Percentiles rank a stretch among this genome's conserved stretches.
phyloP scores from a whole-genome alignment of 1,140 invertebrate species.

The Monochamus saltuarius region DNA sequence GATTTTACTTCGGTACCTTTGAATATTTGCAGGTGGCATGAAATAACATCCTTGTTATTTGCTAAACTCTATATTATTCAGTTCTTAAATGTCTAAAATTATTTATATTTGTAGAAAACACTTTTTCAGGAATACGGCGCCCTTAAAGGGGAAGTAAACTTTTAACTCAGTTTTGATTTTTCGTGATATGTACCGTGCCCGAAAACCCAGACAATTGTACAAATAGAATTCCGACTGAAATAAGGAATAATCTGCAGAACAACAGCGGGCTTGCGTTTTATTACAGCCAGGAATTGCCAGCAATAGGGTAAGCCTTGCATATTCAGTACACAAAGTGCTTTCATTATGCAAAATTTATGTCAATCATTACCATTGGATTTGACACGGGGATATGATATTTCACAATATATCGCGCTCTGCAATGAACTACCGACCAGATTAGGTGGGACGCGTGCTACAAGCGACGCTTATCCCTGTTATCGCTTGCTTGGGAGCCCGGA shows the following conservation, averaged over 20 bases:
- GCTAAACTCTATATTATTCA: too few species aligned
- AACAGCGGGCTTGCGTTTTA: slow-evolving; percentile 38
- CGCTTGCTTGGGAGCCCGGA: slow-evolving; percentile 45
- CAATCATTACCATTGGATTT: slow-evolving; percentile 53
- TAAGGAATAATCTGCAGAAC: slow-evolving; percentile 17
- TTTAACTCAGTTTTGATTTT: too few species aligned
- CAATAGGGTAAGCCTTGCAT: slow-evolving; percentile 31
- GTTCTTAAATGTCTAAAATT: too few species aligned
- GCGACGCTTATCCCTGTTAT: slow-evolving; percentile 51
- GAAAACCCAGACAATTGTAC: too few species aligned
- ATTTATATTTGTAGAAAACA: too few species aligned
- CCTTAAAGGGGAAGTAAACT: too few species aligned
- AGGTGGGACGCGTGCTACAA: slow-evolving; percentile 40
- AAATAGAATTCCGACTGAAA: slow-evolving; percentile 12
- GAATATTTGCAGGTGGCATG: too few species aligned
- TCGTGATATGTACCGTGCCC: too few species aligned
- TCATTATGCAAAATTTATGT: slow-evolving; percentile 53
- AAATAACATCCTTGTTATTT: too few species aligned
- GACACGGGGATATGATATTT: slow-evolving; percentile 52
- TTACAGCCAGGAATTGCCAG: slow-evolving; percentile 38
- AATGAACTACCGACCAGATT: slow-evolving; percentile 49
- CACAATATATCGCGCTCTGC: slow-evolving; percentile 46
- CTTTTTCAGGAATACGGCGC: too few species aligned
- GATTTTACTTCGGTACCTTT: too few species aligned
- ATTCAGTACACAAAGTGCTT: slow-evolving; percentile 44